A percentile compares a stretch with the other conserved stretches of the same genome.
These are phyloP conservation scores for Leucophenga varia DNA, from an alignment of 1,140 invertebrate genomes.

Conservation along the genomic window DNA sequence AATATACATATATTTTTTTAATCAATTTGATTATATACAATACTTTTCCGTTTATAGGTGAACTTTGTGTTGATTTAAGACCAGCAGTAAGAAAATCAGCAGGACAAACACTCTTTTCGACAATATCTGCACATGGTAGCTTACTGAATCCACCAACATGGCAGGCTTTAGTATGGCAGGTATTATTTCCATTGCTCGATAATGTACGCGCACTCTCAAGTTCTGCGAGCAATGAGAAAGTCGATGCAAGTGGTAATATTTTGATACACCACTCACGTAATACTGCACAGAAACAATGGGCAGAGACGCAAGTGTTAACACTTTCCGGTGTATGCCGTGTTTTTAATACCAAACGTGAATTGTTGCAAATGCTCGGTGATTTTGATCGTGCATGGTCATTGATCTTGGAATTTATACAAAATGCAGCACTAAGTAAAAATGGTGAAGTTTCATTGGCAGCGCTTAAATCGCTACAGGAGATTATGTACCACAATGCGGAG, in stretches of 20 bases:
- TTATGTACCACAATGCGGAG: constrained; percentile 64
- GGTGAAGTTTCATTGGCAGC: constrained; percentile 94
- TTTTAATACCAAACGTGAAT: constrained; percentile 87
- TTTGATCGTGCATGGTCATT: constrained; percentile 91
- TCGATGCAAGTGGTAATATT: constrained; percentile 89
- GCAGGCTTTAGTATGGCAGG: constrained; percentile 87
- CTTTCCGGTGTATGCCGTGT: constrained; percentile 68
- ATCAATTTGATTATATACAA: constrained; percentile 2
- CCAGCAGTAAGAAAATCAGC: constrained; percentile 97
- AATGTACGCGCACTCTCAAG: constrained; percentile 88
- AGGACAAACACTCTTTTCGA: constrained; percentile 97
- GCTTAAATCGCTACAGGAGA: constrained; percentile 93
- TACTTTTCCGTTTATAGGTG: constrained; percentile 58
- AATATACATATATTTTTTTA: too few relatives aligned
- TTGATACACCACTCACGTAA: constrained; percentile 98
- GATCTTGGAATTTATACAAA: constrained; percentile 90
- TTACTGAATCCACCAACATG: constrained; percentile 85
- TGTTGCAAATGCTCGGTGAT: constrained; percentile 83
- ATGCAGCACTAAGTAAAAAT: constrained; percentile 86
- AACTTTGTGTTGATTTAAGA: constrained; percentile 91
- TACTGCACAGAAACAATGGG: constrained; percentile 99
- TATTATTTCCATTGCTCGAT: constrained; percentile 93
- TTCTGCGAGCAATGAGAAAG: constrained; percentile 91
- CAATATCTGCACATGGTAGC: constrained; percentile 91
- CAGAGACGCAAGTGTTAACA: constrained; percentile 85